Evolutionary conservation across 2,797 vertebrate species (phyloP).

Genomic region (Columba guinea): DNA sequence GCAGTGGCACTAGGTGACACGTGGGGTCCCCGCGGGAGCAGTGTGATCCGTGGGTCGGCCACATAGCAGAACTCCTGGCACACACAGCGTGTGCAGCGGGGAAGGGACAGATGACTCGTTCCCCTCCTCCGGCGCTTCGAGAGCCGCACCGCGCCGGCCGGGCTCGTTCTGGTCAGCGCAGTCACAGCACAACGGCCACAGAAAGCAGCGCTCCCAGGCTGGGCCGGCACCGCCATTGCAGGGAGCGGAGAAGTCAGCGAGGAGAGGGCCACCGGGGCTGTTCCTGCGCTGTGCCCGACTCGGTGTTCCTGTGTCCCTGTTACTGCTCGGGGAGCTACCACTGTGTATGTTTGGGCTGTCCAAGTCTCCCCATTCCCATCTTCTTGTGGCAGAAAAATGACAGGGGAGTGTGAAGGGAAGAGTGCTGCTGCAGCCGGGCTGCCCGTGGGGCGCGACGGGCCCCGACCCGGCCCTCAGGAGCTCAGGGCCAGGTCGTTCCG

Average conservation of each 20-base stretch:
- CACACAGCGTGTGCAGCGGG: not conserved
- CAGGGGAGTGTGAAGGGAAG: not conserved
- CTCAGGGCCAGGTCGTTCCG: not conserved
- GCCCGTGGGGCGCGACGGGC: not conserved
- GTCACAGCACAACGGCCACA: not conserved
- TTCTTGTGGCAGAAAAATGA: not conserved
- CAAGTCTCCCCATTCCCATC: not conserved
- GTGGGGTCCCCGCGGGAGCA: not conserved
- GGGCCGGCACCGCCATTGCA: not conserved
- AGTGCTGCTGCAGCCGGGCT: not conserved
- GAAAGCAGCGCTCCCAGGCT: not conserved
- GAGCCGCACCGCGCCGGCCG: not conserved
- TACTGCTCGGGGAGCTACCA: rapidly evolving
- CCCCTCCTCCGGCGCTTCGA: not conserved
- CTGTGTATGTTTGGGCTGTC: not conserved
- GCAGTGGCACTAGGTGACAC: no score
- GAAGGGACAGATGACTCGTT: not conserved
- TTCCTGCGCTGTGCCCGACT: not conserved
- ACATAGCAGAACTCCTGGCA: not conserved
- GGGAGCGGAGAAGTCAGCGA: not conserved
- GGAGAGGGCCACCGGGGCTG: not conserved
- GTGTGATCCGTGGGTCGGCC: not conserved
- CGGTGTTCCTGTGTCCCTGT: not conserved
- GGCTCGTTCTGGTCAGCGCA: not conserved
- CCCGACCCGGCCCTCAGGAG: not conserved